These are phyloP conservation scores for Buathra laborator DNA, from an alignment of 2,888 invertebrate genomes.

Conservation along the genomic window DNA sequence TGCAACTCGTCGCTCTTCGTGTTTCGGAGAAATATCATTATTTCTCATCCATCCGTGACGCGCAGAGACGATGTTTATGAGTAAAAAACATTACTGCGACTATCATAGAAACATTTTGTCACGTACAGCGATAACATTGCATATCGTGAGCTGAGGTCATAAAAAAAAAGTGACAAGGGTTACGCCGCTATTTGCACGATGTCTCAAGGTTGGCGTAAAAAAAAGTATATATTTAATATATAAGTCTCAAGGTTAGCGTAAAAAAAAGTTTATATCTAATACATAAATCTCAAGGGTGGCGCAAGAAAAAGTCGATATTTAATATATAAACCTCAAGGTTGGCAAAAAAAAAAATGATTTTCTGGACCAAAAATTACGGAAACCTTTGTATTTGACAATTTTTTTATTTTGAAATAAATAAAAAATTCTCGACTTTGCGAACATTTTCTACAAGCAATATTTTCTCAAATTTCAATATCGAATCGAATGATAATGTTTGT, in stretches of 20 bases:
- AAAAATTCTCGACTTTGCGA: neutral
- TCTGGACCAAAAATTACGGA: too few relatives aligned
- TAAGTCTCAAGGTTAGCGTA: neutral
- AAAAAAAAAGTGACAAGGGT: neutral
- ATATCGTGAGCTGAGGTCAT: neutral
- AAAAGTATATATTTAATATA: neutral
- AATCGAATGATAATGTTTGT: neutral
- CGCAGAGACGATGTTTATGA: neutral
- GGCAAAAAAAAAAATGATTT: too few relatives aligned
- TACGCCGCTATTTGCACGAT: neutral
- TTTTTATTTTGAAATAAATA: neutral
- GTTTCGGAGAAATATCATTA: neutral
- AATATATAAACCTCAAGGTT: too few relatives aligned
- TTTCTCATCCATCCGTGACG: constrained; percentile 1
- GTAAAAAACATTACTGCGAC: neutral
- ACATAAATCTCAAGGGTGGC: too few relatives aligned
- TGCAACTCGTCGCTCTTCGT: constrained; percentile 10
- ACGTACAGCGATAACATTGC: neutral
- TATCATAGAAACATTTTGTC: constrained; percentile 2
- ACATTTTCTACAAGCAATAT: neutral
- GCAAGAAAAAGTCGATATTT: too few relatives aligned
- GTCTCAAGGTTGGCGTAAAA: neutral
- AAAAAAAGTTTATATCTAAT: too few relatives aligned
- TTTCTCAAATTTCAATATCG: neutral
- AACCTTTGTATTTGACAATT: neutral